Evolutionary conservation across 2,797 vertebrate genomes (phyloP).

Genomic region (Emys orbicularis): DNA sequence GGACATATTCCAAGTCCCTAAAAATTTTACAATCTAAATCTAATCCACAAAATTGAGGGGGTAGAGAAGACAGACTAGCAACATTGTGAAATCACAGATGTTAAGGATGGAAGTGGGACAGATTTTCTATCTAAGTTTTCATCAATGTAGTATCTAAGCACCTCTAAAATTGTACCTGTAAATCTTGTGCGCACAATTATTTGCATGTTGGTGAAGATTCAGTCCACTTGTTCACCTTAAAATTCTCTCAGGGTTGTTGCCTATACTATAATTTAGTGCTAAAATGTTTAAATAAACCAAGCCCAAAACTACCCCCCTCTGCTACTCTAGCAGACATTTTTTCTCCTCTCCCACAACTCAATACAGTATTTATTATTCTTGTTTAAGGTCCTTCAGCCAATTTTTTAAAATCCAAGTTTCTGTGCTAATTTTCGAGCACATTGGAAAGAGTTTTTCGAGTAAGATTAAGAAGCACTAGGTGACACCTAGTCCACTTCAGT

Average conservation of each 20-base stretch:
- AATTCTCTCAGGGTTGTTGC: not conserved
- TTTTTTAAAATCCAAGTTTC: not conserved
- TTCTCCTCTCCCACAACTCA: not conserved
- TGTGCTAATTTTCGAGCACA: not conserved
- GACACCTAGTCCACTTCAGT: not conserved
- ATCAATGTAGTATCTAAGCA: not conserved
- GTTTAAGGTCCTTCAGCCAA: not conserved
- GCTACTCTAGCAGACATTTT: not conserved
- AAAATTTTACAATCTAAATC: not conserved
- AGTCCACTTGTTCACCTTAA: not conserved
- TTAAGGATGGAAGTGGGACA: not conserved
- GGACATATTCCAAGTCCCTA: not conserved
- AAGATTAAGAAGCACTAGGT: not conserved
- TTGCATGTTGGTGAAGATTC: not conserved
- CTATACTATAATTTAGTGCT: not conserved
- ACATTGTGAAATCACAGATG: not conserved
- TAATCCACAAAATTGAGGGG: accelerated
- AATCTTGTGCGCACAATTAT: not conserved
- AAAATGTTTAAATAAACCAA: not conserved
- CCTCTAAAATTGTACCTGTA: not conserved
- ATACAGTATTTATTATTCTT: not conserved
- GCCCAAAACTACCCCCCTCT: not conserved
- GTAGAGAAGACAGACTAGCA: not conserved
- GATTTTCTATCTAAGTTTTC: not conserved
- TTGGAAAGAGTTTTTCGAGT: not conserved